Conservation (phyloP, 2,797 vertebrate species). For the Sardinella longiceps region DNA sequence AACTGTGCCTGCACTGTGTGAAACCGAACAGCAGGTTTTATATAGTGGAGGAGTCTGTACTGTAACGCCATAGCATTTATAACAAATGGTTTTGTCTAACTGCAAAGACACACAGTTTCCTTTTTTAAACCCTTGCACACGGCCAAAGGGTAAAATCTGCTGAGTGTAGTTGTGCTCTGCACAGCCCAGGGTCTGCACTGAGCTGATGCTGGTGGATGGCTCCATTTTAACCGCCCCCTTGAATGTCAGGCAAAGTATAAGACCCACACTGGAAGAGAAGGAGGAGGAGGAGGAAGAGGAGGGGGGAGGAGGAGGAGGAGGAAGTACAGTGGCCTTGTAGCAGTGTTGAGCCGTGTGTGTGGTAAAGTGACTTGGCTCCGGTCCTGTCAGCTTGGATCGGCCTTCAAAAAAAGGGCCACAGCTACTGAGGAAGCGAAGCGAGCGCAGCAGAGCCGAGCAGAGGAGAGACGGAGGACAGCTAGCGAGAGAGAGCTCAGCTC, state of each 20-base stretch:
- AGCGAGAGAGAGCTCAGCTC: background rate
- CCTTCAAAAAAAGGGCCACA: background rate
- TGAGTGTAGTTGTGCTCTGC: background rate
- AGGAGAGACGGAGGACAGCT: background rate
- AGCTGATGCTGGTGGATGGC: background rate
- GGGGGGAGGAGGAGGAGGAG: background rate
- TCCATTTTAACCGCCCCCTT: background rate
- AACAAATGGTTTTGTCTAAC: background rate
- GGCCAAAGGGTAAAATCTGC: background rate
- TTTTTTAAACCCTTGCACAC: background rate
- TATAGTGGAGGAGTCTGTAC: background rate
- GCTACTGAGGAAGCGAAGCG: background rate
- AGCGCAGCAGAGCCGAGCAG: too few relatives aligned
- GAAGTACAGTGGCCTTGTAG: background rate
- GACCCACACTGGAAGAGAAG: background rate
- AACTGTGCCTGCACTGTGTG: background rate
- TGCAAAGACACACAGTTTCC: background rate
- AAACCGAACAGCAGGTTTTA: background rate
- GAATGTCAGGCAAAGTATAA: background rate
- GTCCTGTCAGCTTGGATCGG: constrained; percentile 2
- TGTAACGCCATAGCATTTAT: background rate
- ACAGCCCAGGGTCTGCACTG: background rate
- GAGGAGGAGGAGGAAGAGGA: background rate
- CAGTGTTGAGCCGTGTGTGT: background rate
- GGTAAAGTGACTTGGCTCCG: constrained; percentile 21